A percentile compares a stretch with the other conserved stretches of the same genome.
Evolutionary conservation across 2,113 vertebrate species (phyloP).

Genomic region (Sphyrna mokarran): DNA sequence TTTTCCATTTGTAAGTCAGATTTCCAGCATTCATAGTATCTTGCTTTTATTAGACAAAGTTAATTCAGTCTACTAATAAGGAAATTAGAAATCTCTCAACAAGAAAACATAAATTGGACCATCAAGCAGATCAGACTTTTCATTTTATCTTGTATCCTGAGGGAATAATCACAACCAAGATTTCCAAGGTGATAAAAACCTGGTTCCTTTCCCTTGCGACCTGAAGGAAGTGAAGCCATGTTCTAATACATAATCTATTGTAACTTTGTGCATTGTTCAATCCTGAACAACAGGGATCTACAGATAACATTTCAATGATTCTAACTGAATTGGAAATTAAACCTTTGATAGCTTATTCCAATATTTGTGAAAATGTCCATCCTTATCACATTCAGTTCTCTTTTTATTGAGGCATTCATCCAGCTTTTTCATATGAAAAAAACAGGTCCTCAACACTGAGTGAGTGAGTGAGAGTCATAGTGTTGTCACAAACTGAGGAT

Average conservation of each 20-base stretch:
- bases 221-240: not conserved
- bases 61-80: not conserved
- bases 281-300: not conserved
- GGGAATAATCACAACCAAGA: not conserved
- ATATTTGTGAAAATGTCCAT: not conserved
- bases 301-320: not conserved
- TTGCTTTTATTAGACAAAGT: not conserved
- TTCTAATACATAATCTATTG: not conserved
- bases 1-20: too few relatives aligned
- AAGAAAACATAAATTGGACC: not conserved
- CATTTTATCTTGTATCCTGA: not conserved
- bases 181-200: not conserved
- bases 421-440: not conserved
- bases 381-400: not conserved
- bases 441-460: not conserved
- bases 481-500: not conserved
- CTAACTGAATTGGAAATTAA: not conserved
- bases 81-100: not conserved
- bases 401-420: not conserved
- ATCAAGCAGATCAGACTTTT: not conserved
- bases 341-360: not conserved
- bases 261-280: not conserved
- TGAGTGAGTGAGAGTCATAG: too few relatives aligned
- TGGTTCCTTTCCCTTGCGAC: not conserved
- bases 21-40: too few relatives aligned